Base-by-base conservation (phyloP, 2,888 invertebrate genomes). In the Podotricha telesiphe region DNA sequence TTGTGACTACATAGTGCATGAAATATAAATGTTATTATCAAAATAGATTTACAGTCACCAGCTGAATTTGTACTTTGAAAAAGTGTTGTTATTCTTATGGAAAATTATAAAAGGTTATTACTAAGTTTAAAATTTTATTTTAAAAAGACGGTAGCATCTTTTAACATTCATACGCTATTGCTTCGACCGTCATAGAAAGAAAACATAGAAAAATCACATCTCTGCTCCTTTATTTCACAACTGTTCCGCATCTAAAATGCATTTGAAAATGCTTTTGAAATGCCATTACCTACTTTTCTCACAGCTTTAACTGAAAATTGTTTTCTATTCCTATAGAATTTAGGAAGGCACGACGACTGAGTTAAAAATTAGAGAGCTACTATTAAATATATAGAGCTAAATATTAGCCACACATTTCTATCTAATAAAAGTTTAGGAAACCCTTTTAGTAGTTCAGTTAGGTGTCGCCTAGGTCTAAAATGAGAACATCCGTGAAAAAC, bases 231-330 rank as follows among this genome's bases (percentile, higher is more conserved):
- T 74, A 76, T 76, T 76, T 74, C 73, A 75, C 77, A 77, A 78
- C 79, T 79, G 78, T 69, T 76, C 76, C 77, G 77, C 78, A 80
- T 80, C 76, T 81, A 80, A 82, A 85, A 84, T 84, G 80, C 81
- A 82, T 82, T 82, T 79, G 75, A 73, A 55, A 77, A 79, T 78
- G 78, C 79, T 79, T 78, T 73, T 75, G 75, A 75, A 61, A 70
- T 59, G 73, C 76, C 77, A 77, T 75, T 78, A 75, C 76, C 70
- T 70, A 72, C 68, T 72, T 78, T 79, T 76, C 72, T 74, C 68
- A 64, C 72, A 48, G 62, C 48, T 62, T 28, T 48, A 15, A 62
- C 48, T 62, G 50, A 65, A 70, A 68, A 65, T 74, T 68, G 64
- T 61, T 64, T 67, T 40, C 53, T 53, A 64, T 66, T 65, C 20